Evolutionary conservation across 2,113 vertebrate genomes (phyloP), one percentile per base, ranked within the genome.

Genomic region (Pachycephala philippinensis): DNA sequence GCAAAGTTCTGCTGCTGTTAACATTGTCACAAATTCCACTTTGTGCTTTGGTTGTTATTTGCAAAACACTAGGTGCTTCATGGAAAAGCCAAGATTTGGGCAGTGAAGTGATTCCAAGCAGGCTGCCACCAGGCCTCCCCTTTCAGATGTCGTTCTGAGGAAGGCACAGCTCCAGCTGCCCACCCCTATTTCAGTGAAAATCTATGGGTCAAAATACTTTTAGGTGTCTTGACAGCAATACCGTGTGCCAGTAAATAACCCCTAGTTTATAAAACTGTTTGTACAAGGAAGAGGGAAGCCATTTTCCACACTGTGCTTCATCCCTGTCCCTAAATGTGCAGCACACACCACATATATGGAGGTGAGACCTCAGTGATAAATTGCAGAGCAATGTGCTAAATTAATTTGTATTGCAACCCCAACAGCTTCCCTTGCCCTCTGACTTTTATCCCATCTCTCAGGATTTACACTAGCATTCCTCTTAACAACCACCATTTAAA

Each of bases 381-480:
- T 72, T 28, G 82, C 75, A 86, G 70, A 88, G 45, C 91, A 72
- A 66, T 72, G 78, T 94, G 84, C 75, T 90, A 94, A 91, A 95
- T 66, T 11, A 77, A 87, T 90, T 82, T 80, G 35, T 74, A 31
- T 70, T 76, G 40, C 82, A 83, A 15, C 27, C 59, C 70, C 45
- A 94, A 68, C 49, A 80, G 74, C 70, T 69, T 95, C 42, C 47
- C 24, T 30, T 90, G 75, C 65, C 84, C 79, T 95, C 78, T 91
- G 96, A 87, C 87, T 93, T 75, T 49, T 47, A 84, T 26, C 56
- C 87, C 74, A 76, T 74, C 74, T 94, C 87, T 91, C 85, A 94
- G 54, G 70, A 90, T 95, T 94, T 90, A 57, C 22, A 85, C 23
- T 24, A 90, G 81, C 68, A 53, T 71, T 87, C 49, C 37, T 64